Percentiles rank a stretch among this genome's conserved stretches.
Conservation (phyloP, 2,797 vertebrate genomes). For the Centropyge bicolor region DNA sequence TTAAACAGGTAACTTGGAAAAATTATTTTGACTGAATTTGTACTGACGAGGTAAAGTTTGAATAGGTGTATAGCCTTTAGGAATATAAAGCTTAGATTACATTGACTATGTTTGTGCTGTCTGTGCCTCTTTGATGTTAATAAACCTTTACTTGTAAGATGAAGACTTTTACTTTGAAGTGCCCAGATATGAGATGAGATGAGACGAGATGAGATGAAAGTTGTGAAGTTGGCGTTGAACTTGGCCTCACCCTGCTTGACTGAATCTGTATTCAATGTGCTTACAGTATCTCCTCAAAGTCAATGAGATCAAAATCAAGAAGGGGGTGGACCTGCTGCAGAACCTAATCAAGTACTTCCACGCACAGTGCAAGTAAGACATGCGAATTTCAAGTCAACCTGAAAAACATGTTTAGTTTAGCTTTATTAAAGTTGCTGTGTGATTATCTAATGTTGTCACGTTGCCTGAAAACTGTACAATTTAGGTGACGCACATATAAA, state of each 20-base stretch:
- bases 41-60: neutral
- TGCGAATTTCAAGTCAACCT: neutral
- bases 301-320: conserved; percentile 99
- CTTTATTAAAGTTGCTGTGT: neutral
- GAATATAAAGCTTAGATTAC: neutral
- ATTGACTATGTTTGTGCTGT: neutral
- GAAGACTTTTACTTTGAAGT: conserved; percentile 40
- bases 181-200: conserved; percentile 47
- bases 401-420: neutral
- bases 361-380: conserved; percentile 98
- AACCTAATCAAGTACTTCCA: conserved; percentile 99
- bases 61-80: neutral
- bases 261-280: conserved; percentile 39
- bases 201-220: conserved; percentile 5
- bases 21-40: neutral
- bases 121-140: conserved; percentile 29
- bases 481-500: neutral
- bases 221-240: conserved; percentile 17
- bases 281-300: conserved; percentile 98
- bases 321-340: conserved; percentile 98
- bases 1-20: neutral
- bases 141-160: conserved; percentile 25
- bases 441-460: neutral
- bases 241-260: conserved; percentile 7
- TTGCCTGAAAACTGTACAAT: neutral